phyloP scores from a whole-genome alignment of 2,113 vertebrate genomes.

The Ophthalmolycus amberensis region DNA sequence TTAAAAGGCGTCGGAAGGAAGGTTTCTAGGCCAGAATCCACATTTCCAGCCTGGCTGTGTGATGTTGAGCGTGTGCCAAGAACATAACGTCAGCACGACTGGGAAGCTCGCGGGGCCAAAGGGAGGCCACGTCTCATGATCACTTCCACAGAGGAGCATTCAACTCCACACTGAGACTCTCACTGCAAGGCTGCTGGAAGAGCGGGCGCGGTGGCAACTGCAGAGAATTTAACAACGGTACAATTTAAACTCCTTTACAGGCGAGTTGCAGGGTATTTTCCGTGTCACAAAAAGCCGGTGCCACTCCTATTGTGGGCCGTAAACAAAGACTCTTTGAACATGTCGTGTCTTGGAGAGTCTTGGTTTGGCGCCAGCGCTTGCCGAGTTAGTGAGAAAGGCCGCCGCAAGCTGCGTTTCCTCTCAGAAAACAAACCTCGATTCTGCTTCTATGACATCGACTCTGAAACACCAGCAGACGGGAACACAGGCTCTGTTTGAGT shows the following conservation, averaged over 20 bases:
- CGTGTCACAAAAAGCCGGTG: slow-evolving; percentile 29
- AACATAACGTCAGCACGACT: slow-evolving; percentile 67
- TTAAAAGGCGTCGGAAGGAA: slow-evolving; percentile 15
- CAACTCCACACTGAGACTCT: slow-evolving; percentile 8
- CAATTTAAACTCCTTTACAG: slow-evolving; percentile 14
- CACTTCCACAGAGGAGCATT: slow-evolving; percentile 60
- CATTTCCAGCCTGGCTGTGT: slow-evolving; percentile 57
- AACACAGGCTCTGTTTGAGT: slow-evolving; percentile 10
- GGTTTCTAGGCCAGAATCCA: slow-evolving; percentile 47
- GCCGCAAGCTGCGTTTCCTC: slow-evolving; percentile 26
- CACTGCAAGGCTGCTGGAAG: not conserved
- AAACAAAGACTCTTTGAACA: slow-evolving; percentile 72
- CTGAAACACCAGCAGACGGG: slow-evolving; percentile 26
- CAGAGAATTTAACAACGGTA: not conserved
- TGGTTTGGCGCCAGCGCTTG: slow-evolving; percentile 40
- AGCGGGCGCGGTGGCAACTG: not conserved
- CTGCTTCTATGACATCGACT: not conserved
- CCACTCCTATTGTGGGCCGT: slow-evolving; percentile 59
- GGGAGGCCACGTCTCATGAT: slow-evolving; percentile 73
- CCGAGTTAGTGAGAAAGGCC: slow-evolving; percentile 19
- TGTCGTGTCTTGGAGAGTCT: slow-evolving; percentile 67
- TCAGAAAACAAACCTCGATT: not conserved
- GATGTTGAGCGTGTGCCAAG: slow-evolving; percentile 52
- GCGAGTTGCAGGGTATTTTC: slow-evolving; percentile 6
- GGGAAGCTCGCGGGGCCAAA: slow-evolving; percentile 43